phyloP scores from a whole-genome alignment of 2,797 vertebrate genomes.

The Peromyscus nudipes region DNA sequence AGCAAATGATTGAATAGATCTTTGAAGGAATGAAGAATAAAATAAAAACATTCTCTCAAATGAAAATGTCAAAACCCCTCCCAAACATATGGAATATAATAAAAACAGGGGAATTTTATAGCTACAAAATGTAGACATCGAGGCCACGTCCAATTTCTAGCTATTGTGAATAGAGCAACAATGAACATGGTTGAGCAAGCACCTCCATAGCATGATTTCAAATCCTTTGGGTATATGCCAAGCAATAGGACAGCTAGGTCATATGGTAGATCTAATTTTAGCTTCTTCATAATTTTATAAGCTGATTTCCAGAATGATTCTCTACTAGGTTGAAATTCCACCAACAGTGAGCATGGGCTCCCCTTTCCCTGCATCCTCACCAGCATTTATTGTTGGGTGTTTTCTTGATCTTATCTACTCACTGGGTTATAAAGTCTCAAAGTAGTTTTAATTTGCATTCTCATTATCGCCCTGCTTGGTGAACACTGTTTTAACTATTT shows the following conservation, averaged over 20 bases:
- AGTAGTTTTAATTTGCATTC: not conserved
- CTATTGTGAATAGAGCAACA: not conserved
- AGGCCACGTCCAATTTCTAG: not conserved
- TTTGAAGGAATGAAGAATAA: not conserved
- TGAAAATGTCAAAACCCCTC: not conserved
- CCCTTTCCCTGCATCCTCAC: not conserved
- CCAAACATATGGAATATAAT: not conserved
- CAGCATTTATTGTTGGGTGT: not conserved
- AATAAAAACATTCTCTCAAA: not conserved
- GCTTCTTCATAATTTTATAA: not conserved
- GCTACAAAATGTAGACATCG: not conserved
- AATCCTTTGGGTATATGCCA: not conserved
- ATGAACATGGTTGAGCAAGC: not conserved
- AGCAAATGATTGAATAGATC: not conserved
- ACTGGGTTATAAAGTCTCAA: not conserved
- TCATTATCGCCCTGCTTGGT: not conserved
- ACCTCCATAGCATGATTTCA: not conserved
- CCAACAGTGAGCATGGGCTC: not conserved
- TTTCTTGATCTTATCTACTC: not conserved
- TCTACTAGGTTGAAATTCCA: not conserved
- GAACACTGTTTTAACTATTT: not conserved
- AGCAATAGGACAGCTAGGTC: not conserved
- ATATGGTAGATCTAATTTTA: not conserved
- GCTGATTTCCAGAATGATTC: not conserved
- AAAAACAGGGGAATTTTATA: not conserved